Evolutionary conservation across 2,797 vertebrate genomes (phyloP).

Genomic region (Pipistrellus kuhlii): DNA sequence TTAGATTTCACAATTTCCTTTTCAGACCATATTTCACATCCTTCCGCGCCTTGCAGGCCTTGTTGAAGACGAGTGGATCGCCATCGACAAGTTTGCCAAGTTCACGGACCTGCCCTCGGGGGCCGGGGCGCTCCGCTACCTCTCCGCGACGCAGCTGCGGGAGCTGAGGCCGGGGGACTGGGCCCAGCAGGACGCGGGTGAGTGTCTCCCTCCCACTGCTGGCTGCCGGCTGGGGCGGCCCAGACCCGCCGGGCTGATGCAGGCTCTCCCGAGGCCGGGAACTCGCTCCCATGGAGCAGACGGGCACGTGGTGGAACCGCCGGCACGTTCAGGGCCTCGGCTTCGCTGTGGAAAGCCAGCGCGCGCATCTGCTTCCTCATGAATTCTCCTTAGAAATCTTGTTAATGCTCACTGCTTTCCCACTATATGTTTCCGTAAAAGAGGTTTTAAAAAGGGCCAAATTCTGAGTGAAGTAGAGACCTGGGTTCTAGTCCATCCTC

Average conservation of each 20-base stretch:
- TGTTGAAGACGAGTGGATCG: constrained; percentile 95
- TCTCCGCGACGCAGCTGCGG: constrained; percentile 85
- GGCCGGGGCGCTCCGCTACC: constrained; percentile 86
- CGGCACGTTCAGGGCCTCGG: too few relatives aligned
- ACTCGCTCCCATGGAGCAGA: not conserved
- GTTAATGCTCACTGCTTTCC: too few relatives aligned
- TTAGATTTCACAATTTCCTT: constrained; percentile 57
- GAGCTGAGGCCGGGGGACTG: constrained; percentile 91
- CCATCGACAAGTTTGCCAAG: constrained; percentile 91
- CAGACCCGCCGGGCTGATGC: too few relatives aligned
- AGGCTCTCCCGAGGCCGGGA: not conserved
- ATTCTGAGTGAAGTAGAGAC: too few relatives aligned
- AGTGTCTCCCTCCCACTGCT: not conserved
- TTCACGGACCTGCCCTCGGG: constrained; percentile 86
- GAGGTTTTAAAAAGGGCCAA: too few relatives aligned
- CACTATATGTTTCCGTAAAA: too few relatives aligned
- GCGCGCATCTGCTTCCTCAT: too few relatives aligned
- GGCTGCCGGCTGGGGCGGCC: too few relatives aligned
- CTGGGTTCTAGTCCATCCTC: too few relatives aligned
- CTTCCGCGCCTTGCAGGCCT: constrained; percentile 94
- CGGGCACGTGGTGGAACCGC: too few relatives aligned
- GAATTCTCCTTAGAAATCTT: too few relatives aligned
- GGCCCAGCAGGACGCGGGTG: constrained; percentile 95
- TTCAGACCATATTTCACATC: constrained; percentile 94
- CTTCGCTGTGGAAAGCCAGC: too few relatives aligned